Base-by-base conservation (phyloP, 2,113 vertebrate species). In the Alethe diademata region DNA sequence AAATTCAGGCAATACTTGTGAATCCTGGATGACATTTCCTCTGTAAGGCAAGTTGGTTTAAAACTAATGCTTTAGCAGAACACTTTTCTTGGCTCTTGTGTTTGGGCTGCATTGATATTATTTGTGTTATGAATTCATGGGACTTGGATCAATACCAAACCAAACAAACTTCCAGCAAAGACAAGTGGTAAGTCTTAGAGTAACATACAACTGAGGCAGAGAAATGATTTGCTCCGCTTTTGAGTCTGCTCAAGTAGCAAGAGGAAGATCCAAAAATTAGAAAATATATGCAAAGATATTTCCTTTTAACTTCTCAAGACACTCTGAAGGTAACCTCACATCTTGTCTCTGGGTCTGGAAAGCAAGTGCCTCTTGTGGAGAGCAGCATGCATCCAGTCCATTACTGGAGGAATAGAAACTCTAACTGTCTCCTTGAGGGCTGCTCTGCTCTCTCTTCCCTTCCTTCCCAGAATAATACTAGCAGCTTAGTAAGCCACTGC, bases 191-290 rank as follows among this genome's bases (percentile, higher is more conserved):
- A 86, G 9, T 54, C 42, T 76, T 72, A 38, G 6, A 45, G 4
- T 50, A 78, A n/a, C 0, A 0, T 24, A 48, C 6, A 81, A n/a
- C 0, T 40, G 28, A 54, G 31, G 4, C 14, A 72, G n/a, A 36
- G 53, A 75, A 84, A 58, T 3, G 2, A 7, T 40, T 45, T 64
- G 8, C 6, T 65, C 20, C 69, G 47, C 13, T 76, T 80, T 62
- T 58, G 5, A 9, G 11, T 84, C 53, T 87, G 25, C 5, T 81
- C 13, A 16, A 38, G 14, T 22, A 79, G 9, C 35, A 94, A 72
- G 15, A 78, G 13, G 9, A 87, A 84, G 10, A 38, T 58, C 42
- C 11, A 51, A 43, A 67, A 78, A 45, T 25, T 25, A 45, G 25
- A 71, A 72, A 26, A 6, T n/a, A 2, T 3, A 29, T 75, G 18